phyloP scores from a whole-genome alignment of 2,797 vertebrate genomes.

The Fistularia tabacaria region DNA sequence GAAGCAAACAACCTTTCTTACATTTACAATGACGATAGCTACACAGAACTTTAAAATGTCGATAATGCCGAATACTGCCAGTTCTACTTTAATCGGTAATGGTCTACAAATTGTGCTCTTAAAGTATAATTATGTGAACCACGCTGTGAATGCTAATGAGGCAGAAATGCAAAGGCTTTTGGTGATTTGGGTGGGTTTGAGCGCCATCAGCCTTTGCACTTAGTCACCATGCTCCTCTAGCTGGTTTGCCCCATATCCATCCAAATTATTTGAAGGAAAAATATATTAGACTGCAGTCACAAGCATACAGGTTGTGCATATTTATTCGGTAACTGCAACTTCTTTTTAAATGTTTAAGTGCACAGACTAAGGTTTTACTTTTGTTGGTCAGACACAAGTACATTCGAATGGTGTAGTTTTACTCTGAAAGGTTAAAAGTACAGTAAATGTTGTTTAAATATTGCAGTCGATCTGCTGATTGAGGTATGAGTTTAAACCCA shows the following conservation, averaged over 20 bases:
- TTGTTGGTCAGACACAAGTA: too few species aligned
- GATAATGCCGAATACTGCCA: slow-evolving; percentile 7
- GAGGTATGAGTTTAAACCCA: too few species aligned
- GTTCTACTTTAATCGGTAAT: slow-evolving; percentile 21
- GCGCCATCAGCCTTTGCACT: slow-evolving; percentile 1
- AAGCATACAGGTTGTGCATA: slow-evolving; percentile 7
- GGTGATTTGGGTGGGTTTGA: slow-evolving; percentile 2
- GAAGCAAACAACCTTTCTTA: background rate
- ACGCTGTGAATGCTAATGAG: slow-evolving; percentile 22
- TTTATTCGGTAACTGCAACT: background rate
- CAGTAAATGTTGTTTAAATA: too few species aligned
- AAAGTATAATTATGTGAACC: slow-evolving; percentile 19
- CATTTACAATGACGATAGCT: background rate
- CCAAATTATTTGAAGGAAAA: too few species aligned
- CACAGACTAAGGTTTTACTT: too few species aligned
- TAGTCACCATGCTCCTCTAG: background rate
- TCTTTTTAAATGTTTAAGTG: too few species aligned
- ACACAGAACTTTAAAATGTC: slow-evolving; percentile 1
- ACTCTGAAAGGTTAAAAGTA: too few species aligned
- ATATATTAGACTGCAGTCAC: slow-evolving; percentile 1
- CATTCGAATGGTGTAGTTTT: too few species aligned
- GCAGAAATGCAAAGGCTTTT: slow-evolving; percentile 19
- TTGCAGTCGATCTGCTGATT: too few species aligned
- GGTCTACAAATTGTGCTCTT: slow-evolving; percentile 22
- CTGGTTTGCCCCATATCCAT: too few species aligned